These are phyloP conservation scores for Drosophila busckii DNA, from an alignment of 1,140 invertebrate genomes.

Conservation along the genomic window DNA sequence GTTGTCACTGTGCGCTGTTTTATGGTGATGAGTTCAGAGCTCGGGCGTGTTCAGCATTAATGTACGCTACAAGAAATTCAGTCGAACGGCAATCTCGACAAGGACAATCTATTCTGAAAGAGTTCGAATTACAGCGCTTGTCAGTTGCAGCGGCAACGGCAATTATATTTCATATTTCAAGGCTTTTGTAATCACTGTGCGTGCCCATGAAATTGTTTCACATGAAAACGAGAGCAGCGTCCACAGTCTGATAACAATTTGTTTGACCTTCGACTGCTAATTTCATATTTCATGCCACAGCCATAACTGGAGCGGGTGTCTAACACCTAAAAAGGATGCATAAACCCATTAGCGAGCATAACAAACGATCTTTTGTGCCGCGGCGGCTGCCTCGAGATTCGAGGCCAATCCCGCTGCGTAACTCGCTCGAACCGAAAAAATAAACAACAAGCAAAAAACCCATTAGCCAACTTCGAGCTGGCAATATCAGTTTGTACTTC, in stretches of 20 bases:
- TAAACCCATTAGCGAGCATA: conserved; percentile 76
- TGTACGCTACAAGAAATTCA: conserved; percentile 21
- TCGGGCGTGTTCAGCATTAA: conserved; percentile 69
- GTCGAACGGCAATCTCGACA: conserved; percentile 8
- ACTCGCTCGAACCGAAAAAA: conserved; percentile 32
- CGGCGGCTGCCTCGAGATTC: conserved; percentile 34
- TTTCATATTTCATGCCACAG: conserved; percentile 64
- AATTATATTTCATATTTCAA: conserved; percentile 37
- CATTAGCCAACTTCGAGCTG: conserved; percentile 14
- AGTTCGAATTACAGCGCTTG: conserved; percentile 36
- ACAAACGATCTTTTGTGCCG: conserved; percentile 64
- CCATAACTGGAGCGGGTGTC: conserved; percentile 62
- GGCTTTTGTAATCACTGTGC: conserved; percentile 50
- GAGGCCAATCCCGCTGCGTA: conserved; percentile 64
- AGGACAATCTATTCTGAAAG: conserved; percentile 31
- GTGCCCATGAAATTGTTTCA: conserved; percentile 43
- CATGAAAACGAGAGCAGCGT: conserved; percentile 53
- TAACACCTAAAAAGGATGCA: conserved; percentile 46
- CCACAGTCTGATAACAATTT: conserved; percentile 54
- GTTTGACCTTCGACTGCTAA: conserved; percentile 60
- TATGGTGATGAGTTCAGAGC: conserved; percentile 75
- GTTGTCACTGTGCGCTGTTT: conserved; percentile 61
- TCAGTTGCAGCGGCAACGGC: background rate
- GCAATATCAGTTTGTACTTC: too few species aligned
- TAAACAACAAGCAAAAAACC: too few species aligned